Base-by-base conservation (phyloP, 1,140 invertebrate species). In the Aleiodes sp. region DNA sequence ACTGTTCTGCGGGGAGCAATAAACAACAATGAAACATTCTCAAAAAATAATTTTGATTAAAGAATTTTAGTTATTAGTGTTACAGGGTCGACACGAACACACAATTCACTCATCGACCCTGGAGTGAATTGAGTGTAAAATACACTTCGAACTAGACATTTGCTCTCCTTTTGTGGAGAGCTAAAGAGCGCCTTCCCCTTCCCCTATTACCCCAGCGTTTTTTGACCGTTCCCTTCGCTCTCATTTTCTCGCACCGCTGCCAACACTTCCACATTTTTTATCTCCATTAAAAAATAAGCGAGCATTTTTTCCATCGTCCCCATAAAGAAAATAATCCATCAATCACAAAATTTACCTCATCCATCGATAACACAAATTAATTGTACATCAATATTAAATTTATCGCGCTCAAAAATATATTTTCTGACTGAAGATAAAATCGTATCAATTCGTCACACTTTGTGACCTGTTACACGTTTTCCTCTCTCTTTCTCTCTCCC, bases 1-100 rank as follows among this genome's bases (percentile, higher is more conserved):
- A 14, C 75, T 75, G 7, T 64, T 71, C 74, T 75, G 37, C 4
- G 69, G n/a, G n/a, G n/a, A n/a, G 74, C 14, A 12, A 35, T 14
- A 63, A 33, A 10, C 26, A 26, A 12, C 16, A 62, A 62, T 26
- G 16, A 2, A 67, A 37, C 24, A 4, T 43, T 43, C 19, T 4
- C n/a, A 24, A 29, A 46, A 29, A 60, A 60, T 31, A 60, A 29
- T 12, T 60, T 2, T 60, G 12, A 28, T 12, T n/a, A 41, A 41
- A n/a, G 16, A 10, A 41, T 41, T 4, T 41, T 41, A 41, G 16
- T 41, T n/a, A n/a, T n/a, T n/a, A n/a, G 12, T 28, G 12, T 41
- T 7, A 26, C 37, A 64, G 39, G 24, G 61, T 64, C 33, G 33
- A 41, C 14, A 41, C 9, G 26, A 46, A 29, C 46, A 52, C 21